Conservation (phyloP, 2,797 vertebrate genomes). For the Ctenopoma multispine region DNA sequence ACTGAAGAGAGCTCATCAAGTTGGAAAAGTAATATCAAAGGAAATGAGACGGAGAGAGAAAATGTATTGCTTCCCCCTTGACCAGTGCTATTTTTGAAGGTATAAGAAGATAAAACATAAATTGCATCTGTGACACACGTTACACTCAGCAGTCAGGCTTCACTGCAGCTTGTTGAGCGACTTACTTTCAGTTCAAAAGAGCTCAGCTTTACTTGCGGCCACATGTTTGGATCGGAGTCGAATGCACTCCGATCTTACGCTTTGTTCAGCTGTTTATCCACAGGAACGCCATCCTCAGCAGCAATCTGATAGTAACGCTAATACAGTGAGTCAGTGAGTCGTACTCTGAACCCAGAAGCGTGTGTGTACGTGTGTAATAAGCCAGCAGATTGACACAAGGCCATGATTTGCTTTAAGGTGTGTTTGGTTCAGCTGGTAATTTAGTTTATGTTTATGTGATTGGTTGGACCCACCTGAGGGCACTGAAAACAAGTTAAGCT, state of each 20-base stretch:
- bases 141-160: neutral
- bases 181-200: slow-evolving; percentile 25
- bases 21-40: neutral
- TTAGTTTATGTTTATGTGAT: neutral
- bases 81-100: no score
- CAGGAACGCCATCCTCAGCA: slow-evolving; percentile 54
- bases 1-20: neutral
- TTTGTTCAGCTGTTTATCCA: slow-evolving; percentile 44
- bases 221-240: slow-evolving; percentile 37
- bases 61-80: no score
- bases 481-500: slow-evolving; percentile 36
- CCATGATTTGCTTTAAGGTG: neutral
- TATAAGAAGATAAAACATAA: neutral
- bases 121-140: neutral
- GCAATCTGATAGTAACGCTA: slow-evolving; percentile 34
- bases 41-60: no score
- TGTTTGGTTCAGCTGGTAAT: neutral
- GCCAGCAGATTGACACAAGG: neutral
- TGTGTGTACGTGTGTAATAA: neutral
- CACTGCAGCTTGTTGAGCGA: slow-evolving; percentile 8
- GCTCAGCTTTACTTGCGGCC: slow-evolving; percentile 20
- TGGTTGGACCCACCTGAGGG: neutral
- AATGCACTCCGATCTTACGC: slow-evolving; percentile 19
- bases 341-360: neutral
- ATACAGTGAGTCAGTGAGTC: neutral